phyloP scores from a whole-genome alignment of 2,113 vertebrate genomes.

The Antechinus flavipes region DNA sequence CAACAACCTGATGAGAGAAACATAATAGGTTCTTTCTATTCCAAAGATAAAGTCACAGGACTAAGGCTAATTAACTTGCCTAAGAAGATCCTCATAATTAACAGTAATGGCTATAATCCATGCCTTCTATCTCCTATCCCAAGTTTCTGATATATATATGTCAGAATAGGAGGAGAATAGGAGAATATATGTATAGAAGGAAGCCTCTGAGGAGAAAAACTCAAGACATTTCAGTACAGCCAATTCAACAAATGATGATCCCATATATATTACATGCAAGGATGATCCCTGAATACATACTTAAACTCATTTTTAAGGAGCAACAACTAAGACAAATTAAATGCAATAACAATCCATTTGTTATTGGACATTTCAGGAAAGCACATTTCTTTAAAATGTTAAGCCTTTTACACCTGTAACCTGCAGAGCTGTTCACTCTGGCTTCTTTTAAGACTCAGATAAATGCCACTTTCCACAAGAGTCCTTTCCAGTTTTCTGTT shows the following conservation, averaged over 20 bases:
- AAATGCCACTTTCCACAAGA: not conserved
- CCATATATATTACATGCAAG: not conserved
- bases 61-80: not conserved
- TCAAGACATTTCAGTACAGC: not conserved
- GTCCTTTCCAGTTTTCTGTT: no score
- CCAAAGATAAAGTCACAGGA: not conserved
- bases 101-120: not conserved
- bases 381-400: not conserved
- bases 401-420: not conserved
- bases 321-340: not conserved
- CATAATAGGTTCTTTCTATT: not conserved
- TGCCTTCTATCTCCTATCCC: not conserved
- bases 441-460: not conserved
- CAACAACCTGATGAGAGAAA: not conserved
- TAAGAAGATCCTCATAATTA: not conserved
- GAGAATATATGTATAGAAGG: not conserved
- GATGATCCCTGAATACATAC: not conserved
- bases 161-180: no score
- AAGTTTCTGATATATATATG: not conserved
- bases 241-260: not conserved
- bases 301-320: not conserved
- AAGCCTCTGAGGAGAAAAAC: not conserved
- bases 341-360: not conserved
- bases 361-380: not conserved
- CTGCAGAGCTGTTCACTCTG: not conserved